These are phyloP conservation scores for Podilymbus podiceps DNA, from an alignment of 2,113 vertebrate genomes.

Conservation along the genomic window DNA sequence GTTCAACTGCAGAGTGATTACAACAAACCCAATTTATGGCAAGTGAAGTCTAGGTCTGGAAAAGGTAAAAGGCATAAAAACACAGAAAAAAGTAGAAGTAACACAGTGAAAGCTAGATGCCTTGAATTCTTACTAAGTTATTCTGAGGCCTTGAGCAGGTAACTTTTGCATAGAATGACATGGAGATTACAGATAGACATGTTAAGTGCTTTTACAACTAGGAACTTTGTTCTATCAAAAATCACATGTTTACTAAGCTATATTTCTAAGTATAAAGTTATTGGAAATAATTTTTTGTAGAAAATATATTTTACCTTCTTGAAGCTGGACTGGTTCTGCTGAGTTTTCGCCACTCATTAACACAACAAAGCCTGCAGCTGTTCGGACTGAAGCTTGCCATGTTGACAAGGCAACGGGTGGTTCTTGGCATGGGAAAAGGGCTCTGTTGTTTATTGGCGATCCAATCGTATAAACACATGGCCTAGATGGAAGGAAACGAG, in stretches of 20 bases:
- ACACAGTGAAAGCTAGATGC: neutral
- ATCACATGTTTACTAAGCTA: neutral
- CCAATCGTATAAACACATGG: constrained; percentile 94
- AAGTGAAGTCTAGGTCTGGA: neutral
- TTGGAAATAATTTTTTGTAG: constrained; percentile 18
- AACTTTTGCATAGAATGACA: neutral
- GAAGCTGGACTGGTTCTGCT: constrained; percentile 76
- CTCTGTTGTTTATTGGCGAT: constrained; percentile 97
- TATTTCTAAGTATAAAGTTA: neutral
- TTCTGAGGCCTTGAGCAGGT: neutral
- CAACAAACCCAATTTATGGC: constrained; percentile 23
- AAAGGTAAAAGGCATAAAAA: neutral
- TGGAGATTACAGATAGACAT: neutral
- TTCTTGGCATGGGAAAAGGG: constrained; percentile 97
- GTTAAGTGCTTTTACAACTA: neutral
- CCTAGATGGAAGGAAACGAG: constrained; percentile 76
- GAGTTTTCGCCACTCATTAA: constrained; percentile 94
- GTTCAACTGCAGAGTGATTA: neutral
- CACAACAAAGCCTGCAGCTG: constrained; percentile 85
- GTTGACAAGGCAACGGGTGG: constrained; percentile 98
- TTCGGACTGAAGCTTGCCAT: constrained; percentile 88
- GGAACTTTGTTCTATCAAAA: neutral
- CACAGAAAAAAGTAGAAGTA: neutral
- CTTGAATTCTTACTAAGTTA: neutral
- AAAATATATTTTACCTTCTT: constrained; percentile 75